phyloP scores from a whole-genome alignment of 2,797 vertebrate species.

The Scleropages formosus region DNA sequence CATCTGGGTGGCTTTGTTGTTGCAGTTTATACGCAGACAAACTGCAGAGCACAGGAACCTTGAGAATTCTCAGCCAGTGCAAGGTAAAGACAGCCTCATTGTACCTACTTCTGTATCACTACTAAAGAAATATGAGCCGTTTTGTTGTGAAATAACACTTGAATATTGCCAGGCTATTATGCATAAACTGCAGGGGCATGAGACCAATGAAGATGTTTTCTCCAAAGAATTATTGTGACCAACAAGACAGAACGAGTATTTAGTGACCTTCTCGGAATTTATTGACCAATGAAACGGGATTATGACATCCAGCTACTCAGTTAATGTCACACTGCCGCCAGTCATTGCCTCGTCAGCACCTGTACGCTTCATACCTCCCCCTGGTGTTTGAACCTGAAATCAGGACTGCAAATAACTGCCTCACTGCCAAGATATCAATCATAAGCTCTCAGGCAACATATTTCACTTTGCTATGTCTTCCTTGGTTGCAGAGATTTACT shows the following conservation, averaged over 20 bases:
- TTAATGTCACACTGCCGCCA: not conserved
- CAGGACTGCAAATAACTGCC: not conserved
- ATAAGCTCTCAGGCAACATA: conserved; percentile 45
- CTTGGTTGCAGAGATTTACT: conserved; percentile 75
- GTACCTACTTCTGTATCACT: too few relatives aligned
- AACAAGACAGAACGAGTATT: not conserved
- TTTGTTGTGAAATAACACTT: not conserved
- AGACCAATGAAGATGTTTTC: not conserved
- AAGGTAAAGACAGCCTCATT: not conserved
- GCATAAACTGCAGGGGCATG: not conserved
- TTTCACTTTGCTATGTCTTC: conserved; percentile 68
- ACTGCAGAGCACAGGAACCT: not conserved
- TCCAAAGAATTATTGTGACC: not conserved
- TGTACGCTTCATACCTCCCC: conserved; percentile 58
- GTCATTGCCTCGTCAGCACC: not conserved
- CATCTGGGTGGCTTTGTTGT: not conserved
- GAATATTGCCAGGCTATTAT: not conserved
- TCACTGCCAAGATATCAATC: conserved; percentile 57
- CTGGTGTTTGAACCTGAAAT: conserved; percentile 52
- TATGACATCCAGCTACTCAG: not conserved
- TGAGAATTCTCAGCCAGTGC: not conserved
- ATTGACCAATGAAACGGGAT: not conserved
- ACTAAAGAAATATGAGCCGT: not conserved
- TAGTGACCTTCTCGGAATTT: conserved; percentile 1
- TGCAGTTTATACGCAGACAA: not conserved